These are phyloP conservation scores for Platycheirus albimanus DNA, from an alignment of 2,888 invertebrate species.

Conservation along the genomic window DNA sequence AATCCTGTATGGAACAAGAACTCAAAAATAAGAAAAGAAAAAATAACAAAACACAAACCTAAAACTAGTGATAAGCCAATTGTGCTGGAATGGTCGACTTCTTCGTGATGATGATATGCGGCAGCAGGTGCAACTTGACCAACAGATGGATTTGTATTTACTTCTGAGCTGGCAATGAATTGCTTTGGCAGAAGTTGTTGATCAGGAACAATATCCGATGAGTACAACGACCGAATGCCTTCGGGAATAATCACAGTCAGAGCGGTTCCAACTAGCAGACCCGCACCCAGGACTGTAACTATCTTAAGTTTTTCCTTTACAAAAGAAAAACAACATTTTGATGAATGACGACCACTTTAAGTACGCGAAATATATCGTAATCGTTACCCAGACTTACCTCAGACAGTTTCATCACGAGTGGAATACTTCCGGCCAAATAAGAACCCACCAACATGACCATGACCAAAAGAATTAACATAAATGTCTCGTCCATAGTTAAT, in stretches of 20 bases:
- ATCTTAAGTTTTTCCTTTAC: slow-evolving; percentile 97
- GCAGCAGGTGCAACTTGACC: slow-evolving; percentile 80
- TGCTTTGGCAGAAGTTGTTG: slow-evolving; percentile 1
- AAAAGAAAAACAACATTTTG: slow-evolving; percentile 73
- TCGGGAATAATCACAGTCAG: slow-evolving; percentile 99
- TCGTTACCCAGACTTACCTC: slow-evolving; percentile 90
- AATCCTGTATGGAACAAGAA: too few species aligned
- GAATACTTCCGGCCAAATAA: slow-evolving; percentile 97
- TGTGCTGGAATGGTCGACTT: slow-evolving; percentile 79
- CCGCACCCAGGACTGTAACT: slow-evolving; percentile 98
- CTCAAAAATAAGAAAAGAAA: slow-evolving; percentile 47
- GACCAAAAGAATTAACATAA: slow-evolving; percentile 91
- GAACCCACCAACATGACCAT: slow-evolving; percentile 98
- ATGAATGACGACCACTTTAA: not conserved
- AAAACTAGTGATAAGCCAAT: slow-evolving; percentile 97
- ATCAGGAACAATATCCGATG: slow-evolving; percentile 27
- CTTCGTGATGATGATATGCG: slow-evolving; percentile 21
- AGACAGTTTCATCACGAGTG: slow-evolving; percentile 95
- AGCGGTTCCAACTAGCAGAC: slow-evolving; percentile 98
- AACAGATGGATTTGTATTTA: slow-evolving; percentile 14
- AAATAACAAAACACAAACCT: slow-evolving; percentile 82
- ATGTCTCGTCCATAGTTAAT: slow-evolving; percentile 87
- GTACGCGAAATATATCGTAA: not conserved
- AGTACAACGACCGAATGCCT: slow-evolving; percentile 93
- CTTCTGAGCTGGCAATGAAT: slow-evolving; percentile 18